phyloP scores from a whole-genome alignment of 2,797 vertebrate genomes.

The Anas capensis region DNA sequence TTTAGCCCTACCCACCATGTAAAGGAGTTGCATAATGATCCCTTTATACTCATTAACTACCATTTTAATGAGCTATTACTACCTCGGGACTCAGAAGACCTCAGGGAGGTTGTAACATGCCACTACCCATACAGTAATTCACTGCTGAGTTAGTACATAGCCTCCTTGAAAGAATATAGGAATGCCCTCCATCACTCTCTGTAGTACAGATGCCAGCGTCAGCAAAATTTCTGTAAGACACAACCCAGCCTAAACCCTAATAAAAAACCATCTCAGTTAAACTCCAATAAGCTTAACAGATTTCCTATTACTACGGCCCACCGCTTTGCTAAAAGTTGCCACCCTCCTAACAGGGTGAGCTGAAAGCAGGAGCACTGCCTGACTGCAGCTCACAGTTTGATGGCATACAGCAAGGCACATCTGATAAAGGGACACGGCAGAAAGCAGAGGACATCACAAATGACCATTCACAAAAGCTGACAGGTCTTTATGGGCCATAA shows the following conservation, averaged over 20 bases:
- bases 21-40: slow-evolving; percentile 52
- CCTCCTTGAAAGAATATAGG: slow-evolving; percentile 65
- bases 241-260: slow-evolving; percentile 2
- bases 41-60: slow-evolving; percentile 73
- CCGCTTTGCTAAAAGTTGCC: not conserved
- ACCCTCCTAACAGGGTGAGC: not conserved
- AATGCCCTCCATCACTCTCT: slow-evolving; percentile 49
- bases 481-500: not conserved
- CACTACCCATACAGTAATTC: slow-evolving; percentile 74
- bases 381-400: not conserved
- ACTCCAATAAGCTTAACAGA: not conserved
- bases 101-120: slow-evolving; percentile 75
- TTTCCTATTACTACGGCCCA: not conserved
- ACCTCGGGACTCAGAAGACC: slow-evolving; percentile 68
- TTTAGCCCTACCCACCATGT: slow-evolving; percentile 16
- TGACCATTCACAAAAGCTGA: not conserved
- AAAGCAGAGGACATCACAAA: not conserved
- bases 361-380: not conserved
- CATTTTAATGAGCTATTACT: slow-evolving; percentile 77
- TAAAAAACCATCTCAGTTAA: not conserved
- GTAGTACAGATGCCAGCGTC: not conserved
- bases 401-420: not conserved
- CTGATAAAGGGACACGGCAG: not conserved
- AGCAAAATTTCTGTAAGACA: slow-evolving; percentile 36
- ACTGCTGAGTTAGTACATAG: slow-evolving; percentile 67